Base-by-base conservation (phyloP, 2,113 vertebrate species). In the Ageneiosus marmoratus region DNA sequence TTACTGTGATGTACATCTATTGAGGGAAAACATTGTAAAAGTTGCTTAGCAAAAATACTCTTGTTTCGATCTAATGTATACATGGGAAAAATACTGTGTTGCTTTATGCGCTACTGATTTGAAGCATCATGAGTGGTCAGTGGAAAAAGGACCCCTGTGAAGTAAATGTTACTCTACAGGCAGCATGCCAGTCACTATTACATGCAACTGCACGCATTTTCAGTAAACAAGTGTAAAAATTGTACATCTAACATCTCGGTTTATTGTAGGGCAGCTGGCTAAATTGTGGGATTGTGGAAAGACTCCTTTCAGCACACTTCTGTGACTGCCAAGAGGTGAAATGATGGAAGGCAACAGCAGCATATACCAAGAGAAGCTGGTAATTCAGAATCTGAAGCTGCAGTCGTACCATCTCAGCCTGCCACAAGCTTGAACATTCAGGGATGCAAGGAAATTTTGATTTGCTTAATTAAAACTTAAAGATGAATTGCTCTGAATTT, bases 401-500 rank as follows among this genome's bases (percentile, higher is more conserved):
- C 76, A 72, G 53, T 53, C n/a, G 29, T 4, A 55, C 32, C 24
- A 22, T 67, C 60, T 77, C 82, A 34, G 24, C 50, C 37, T 74
- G 48, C 20, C 20, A 51, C 83, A 12, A 86, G 74, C 74, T 50
- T 69, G 24, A 79, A 13, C n/a, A 20, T 11, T 81, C 11, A 55
- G 78, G 62, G 67, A 77, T 67, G 44, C 32, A 10, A 73, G 18
- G 44, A 75, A 50, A 69, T 29, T 82, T 74, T 79, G 41, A 63
- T 77, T 84, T 69, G 16, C 53, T 80, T 63, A 10, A 74, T 70
- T 48, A 78, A 83, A 56, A 78, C 37, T 78, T 69, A n/a, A 84
- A 72, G 44, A 84, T 84, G 83, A 84, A 94, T 92, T 89, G 73
- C 34, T 91, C 87, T 1, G 76, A 72, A 83, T 88, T 50, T 7